phyloP scores from a whole-genome alignment of 1,140 invertebrate species.

The Diabrotica undecimpunctata region DNA sequence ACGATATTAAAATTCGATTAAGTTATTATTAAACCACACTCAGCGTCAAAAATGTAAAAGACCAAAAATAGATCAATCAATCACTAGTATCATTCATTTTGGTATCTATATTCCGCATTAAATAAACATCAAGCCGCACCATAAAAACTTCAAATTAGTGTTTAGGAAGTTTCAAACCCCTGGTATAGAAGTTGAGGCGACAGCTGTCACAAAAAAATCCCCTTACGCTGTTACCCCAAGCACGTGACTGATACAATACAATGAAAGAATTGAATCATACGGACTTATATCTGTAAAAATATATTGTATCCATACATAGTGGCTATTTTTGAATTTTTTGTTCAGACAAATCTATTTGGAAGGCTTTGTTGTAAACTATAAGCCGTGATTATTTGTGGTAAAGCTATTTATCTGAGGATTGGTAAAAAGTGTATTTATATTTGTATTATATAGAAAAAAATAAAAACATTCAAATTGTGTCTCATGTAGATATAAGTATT shows the following conservation, averaged over 20 bases:
- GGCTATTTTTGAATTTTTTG: slow-evolving; percentile 6
- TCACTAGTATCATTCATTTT: too few relatives aligned
- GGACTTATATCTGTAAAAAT: slow-evolving; percentile 6
- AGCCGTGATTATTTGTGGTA: not conserved
- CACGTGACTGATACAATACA: slow-evolving; percentile 10
- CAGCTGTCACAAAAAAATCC: slow-evolving; percentile 13
- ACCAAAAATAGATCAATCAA: too few relatives aligned
- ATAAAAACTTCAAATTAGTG: slow-evolving; percentile 8
- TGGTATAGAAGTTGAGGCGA: not conserved
- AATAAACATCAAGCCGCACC: not conserved
- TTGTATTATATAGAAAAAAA: not conserved
- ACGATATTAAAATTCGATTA: too few relatives aligned
- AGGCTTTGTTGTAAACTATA: too few relatives aligned
- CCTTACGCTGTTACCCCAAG: not conserved
- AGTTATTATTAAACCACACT: too few relatives aligned
- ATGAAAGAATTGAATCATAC: slow-evolving; percentile 3
- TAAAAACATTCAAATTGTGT: not conserved
- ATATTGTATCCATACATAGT: slow-evolving; percentile 8
- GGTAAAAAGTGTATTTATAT: not conserved
- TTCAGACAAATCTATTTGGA: too few relatives aligned
- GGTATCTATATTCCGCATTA: too few relatives aligned
- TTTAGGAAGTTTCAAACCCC: slow-evolving; percentile 1
- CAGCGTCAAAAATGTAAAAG: too few relatives aligned
- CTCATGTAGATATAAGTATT: too few relatives aligned
- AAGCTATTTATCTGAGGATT: not conserved